Conservation (phyloP, 2,797 vertebrate genomes). For the Sebastes kiyomatsui region DNA sequence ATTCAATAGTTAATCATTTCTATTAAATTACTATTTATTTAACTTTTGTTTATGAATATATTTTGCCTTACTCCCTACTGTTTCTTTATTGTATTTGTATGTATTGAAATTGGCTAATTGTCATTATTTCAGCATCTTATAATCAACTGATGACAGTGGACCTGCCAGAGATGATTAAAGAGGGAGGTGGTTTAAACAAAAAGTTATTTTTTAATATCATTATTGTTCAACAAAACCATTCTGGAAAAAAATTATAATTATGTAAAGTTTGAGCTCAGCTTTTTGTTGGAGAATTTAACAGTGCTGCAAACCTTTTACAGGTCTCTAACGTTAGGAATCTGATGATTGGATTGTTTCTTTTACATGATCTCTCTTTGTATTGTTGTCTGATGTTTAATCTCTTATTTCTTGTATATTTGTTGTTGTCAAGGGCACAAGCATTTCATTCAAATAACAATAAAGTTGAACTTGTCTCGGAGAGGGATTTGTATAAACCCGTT, state of each 20-base stretch:
- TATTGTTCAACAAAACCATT: neutral
- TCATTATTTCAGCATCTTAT: too few species aligned
- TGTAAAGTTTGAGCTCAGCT: neutral
- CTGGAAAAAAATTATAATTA: neutral
- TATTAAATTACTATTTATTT: neutral
- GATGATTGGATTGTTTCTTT: conserved; percentile 18
- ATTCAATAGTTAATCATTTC: neutral
- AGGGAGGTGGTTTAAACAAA: neutral
- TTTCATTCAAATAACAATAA: too few species aligned
- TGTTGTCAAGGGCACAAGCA: too few species aligned
- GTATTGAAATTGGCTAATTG: neutral
- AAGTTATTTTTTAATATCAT: neutral
- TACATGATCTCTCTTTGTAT: neutral
- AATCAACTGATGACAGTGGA: too few species aligned
- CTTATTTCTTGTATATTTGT: neutral
- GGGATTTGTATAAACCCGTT: neutral
- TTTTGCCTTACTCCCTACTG: too few species aligned
- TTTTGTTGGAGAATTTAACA: neutral
- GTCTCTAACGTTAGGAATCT: neutral
- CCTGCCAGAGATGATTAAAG: too few species aligned
- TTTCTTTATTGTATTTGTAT: neutral
- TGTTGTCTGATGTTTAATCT: neutral
- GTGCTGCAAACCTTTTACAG: neutral
- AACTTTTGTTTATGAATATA: neutral
- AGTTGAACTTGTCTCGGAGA: neutral